Base-by-base conservation (phyloP, 2,113 vertebrate genomes). In the Abramis brama region DNA sequence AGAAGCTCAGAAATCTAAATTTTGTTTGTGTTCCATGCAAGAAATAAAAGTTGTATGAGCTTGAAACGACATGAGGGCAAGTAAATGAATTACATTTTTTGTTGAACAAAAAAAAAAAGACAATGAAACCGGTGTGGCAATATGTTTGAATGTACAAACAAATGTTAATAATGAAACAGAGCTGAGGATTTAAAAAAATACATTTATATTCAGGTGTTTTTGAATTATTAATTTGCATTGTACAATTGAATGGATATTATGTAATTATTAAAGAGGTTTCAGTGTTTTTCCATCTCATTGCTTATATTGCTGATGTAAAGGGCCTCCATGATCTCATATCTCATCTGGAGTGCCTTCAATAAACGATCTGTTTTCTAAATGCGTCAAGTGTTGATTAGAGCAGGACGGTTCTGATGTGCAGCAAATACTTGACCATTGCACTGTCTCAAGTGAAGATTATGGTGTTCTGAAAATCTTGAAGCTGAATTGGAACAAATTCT, bases 341-440 rank as follows among this genome's bases (percentile, higher is more conserved):
- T 62, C 55, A 60, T 15, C 36, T 79, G 36, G 57, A 80, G 36
- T 4, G 12, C 36, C 23, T 64, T 47, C 36, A 62, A 12, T 64
- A 43, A 64, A 80, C n/a, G 17, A n/a, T 62, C 13, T 45, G 36
- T 80, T 45, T 80, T 79, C 19, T 80, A 62, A 64, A 25, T 25
- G 78, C 13, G 7, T 79, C 33, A 36, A 78, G 77, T 62, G 33
- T 79, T 79, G 52, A 10, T 74, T n/a, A 79, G 12, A 79, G 23
- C 6, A 62, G 36, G 71, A 45, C 19, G 5, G 64, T 17, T 23
- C 2, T 60, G 30, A 66, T 30, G 25, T 55, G 39, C 36, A 6
- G 45, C 9, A 15, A 2, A 33, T 17, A 43, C 36, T 62, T 62
- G 33, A 60, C 77, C 6, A n/a, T 60, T 19, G 21, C 6, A 9